Conservation (phyloP, 2,888 invertebrate species). For the Drosophila paucipuncta region DNA sequence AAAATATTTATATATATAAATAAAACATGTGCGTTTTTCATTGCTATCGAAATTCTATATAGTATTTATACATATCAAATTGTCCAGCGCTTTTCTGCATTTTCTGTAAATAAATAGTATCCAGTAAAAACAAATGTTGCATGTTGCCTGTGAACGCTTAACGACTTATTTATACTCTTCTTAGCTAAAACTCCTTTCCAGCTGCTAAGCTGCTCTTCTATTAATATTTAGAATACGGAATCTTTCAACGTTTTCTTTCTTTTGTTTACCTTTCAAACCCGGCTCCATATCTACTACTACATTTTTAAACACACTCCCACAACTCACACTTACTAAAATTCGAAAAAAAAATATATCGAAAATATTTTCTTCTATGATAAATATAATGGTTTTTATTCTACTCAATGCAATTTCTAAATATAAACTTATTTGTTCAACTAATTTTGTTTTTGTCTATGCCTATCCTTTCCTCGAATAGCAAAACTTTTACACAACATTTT, state of each 20-base stretch:
- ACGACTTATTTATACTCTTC: constrained; percentile 1
- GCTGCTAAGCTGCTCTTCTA: neutral
- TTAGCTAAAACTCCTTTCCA: neutral
- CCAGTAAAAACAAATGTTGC: constrained; percentile 31
- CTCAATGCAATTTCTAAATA: constrained; percentile 18
- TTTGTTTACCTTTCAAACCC: neutral
- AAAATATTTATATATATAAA: constrained; percentile 3
- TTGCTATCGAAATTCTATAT: constrained; percentile 29
- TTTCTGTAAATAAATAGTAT: constrained; percentile 1
- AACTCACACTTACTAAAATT: neutral
- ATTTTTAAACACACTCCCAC: constrained; percentile 2
- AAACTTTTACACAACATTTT: constrained; percentile 73
- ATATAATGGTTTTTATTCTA: constrained; percentile 20
- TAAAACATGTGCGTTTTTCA: constrained; percentile 66
- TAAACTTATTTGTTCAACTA: constrained; percentile 43
- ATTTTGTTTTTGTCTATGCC: constrained; percentile 67
- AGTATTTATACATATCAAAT: constrained; percentile 7
- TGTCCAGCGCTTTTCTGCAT: constrained; percentile 39
- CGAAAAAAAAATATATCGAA: neutral
- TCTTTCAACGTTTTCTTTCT: neutral
- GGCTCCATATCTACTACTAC: constrained; percentile 1
- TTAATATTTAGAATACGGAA: neutral
- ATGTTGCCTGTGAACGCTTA: constrained; percentile 70
- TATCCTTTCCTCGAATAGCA: constrained; percentile 60
- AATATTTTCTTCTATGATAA: constrained; percentile 36